Conservation (phyloP, 2,113 vertebrate species). For the Oxyruncus cristatus region DNA sequence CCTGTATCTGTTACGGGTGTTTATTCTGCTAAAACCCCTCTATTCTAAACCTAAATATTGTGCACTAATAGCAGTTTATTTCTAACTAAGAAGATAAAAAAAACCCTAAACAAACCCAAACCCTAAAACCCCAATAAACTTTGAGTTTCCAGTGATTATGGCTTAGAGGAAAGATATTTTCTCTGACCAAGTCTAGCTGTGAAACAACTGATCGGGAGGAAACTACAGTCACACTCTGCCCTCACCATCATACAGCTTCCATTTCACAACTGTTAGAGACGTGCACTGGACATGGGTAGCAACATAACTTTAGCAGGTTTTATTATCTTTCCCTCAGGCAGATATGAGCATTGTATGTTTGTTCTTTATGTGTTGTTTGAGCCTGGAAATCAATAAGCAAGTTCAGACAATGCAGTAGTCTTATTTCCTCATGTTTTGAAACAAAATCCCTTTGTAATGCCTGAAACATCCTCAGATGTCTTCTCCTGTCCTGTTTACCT, state of each 20-base stretch:
- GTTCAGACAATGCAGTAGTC: neutral
- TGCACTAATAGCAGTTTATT: neutral
- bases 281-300: neutral
- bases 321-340: neutral
- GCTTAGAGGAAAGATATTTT: neutral
- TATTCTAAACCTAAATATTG: neutral
- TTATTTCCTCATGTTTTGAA: slow-evolving; percentile 25
- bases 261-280: neutral
- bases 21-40: neutral
- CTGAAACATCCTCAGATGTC: neutral
- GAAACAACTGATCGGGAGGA: neutral
- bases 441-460: neutral
- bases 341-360: neutral
- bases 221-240: neutral
- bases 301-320: neutral
- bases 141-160: neutral
- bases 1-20: neutral
- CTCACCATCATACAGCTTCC: neutral
- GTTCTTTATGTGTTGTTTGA: neutral
- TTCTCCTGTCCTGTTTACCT: neutral
- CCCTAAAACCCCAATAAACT: too few relatives aligned
- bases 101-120: rapidly evolving
- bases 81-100: neutral
- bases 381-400: slow-evolving; percentile 17
- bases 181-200: neutral